Base-by-base conservation (phyloP, 1,140 invertebrate genomes). In the Drosophila miranda region DNA sequence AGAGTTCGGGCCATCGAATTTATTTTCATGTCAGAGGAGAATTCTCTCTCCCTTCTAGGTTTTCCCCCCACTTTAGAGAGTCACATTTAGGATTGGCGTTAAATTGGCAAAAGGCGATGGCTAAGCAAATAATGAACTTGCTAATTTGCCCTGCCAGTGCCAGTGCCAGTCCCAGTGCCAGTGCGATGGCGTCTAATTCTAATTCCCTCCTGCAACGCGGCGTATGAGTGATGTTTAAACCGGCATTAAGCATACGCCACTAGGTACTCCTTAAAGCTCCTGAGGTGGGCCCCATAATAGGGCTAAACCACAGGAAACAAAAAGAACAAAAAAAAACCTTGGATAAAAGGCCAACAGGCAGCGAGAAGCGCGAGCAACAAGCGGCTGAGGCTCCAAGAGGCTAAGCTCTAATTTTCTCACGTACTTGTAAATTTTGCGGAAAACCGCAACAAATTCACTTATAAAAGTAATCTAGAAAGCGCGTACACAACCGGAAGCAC, bases 371-470 rank as follows among this genome's bases (percentile, higher is more conserved):
- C 23, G 57, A 78, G 78, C 78, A 82, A 82, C 78, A 82, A 83
- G 78, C 78, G 73, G 46, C 78, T 72, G 56, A 44, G 57, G 30
- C 34, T 57, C 61, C 61, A 75, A 75, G 59, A 72, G 80, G 82
- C 82, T 87, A 87, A 87, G 83, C 82, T 78, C 82, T 87, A 87
- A 87, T 87, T 87, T 87, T 87, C 82, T 87, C 82, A 87, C 82
- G 82, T 87, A 87, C 82, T 87, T 87, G 82, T 87, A 87, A 87
- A 87, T 87, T 87, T 87, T 87, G 82, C 82, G 82, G 82, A 87
- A 87, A 87, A 87, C 82, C 82, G 82, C 82, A 87, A 87, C 82
- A 87, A 87, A 87, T 87, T 87, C 82, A 87, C 82, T 87, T 87
- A 87, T 72, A 87, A 87, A 87, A 87, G 82, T 87, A 87, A 87